Conservation (phyloP, 2,888 invertebrate genomes). For the Spialia ferax region DNA sequence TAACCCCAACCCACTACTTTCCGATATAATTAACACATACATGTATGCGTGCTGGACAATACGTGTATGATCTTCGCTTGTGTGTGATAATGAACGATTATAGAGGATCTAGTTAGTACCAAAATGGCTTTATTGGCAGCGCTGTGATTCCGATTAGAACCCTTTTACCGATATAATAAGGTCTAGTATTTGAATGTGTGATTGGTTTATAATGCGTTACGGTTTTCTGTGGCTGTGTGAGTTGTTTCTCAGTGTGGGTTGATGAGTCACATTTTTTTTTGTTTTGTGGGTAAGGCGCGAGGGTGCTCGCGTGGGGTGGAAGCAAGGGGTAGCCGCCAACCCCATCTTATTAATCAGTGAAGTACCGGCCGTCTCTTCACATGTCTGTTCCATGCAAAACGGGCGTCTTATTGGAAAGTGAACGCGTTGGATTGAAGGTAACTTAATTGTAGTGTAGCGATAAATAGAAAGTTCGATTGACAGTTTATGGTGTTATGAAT, state of each 20-base stretch:
- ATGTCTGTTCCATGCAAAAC: conserved; percentile 75
- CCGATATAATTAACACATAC: conserved; percentile 85
- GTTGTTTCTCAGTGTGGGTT: conserved; percentile 80
- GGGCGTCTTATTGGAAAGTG: conserved; percentile 76
- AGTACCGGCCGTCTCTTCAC: conserved; percentile 84
- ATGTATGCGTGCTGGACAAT: conserved; percentile 80
- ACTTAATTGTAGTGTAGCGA: conserved; percentile 1
- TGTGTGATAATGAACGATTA: conserved; percentile 86
- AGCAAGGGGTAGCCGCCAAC: conserved; percentile 72
- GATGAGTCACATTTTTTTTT: conserved; percentile 88
- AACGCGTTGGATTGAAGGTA: conserved; percentile 46
- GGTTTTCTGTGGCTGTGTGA: conserved; percentile 58
- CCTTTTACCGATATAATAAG: conserved; percentile 70
- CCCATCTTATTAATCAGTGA: conserved; percentile 87
- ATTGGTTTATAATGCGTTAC: conserved; percentile 62
- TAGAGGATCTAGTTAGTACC: conserved; percentile 75
- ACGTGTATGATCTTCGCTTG: conserved; percentile 72
- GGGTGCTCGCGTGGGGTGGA: conserved; percentile 75
- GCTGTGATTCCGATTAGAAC: conserved; percentile 56
- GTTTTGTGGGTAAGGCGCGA: conserved; percentile 86
- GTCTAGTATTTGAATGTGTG: conserved; percentile 68
- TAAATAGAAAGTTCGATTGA: not conserved
- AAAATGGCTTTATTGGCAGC: conserved; percentile 59
- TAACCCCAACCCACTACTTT: conserved; percentile 85
- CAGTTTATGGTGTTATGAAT: not conserved